phyloP scores from a whole-genome alignment of 2,888 invertebrate species.

The Eubasilissa splendida region DNA sequence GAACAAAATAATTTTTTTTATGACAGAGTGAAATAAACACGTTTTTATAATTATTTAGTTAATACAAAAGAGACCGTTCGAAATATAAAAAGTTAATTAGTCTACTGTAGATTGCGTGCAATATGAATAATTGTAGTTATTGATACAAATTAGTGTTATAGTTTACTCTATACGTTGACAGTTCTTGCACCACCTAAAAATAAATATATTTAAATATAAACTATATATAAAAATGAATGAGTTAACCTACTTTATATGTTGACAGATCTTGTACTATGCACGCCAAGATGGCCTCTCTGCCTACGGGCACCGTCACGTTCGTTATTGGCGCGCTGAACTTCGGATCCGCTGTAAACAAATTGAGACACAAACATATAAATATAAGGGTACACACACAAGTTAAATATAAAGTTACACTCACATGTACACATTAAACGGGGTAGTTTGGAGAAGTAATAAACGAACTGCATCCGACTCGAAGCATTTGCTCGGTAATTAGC shows the following conservation, averaged over 20 bases:
- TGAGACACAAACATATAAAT: constrained; percentile 16
- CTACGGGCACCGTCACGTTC: constrained; percentile 88
- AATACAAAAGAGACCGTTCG: too few species aligned
- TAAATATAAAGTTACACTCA: neutral
- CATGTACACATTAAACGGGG: neutral
- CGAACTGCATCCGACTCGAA: constrained; percentile 8
- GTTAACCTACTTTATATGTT: constrained; percentile 80
- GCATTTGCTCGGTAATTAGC: constrained; percentile 12
- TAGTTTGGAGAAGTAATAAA: constrained; percentile 25
- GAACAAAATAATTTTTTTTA: too few species aligned
- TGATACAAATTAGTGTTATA: too few species aligned
- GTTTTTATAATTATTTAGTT: too few species aligned
- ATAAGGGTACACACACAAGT: neutral
- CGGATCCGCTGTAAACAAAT: constrained; percentile 77
- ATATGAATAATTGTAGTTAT: too few species aligned
- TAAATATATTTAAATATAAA: neutral
- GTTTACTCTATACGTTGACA: neutral
- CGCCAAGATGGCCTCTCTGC: constrained; percentile 86
- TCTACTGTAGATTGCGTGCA: too few species aligned
- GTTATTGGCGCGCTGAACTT: constrained; percentile 86
- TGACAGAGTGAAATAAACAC: too few species aligned
- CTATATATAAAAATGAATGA: neutral
- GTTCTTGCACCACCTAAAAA: neutral
- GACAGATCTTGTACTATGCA: constrained; percentile 88
- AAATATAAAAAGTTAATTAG: too few species aligned